Base-by-base conservation (phyloP, 2,888 invertebrate species). In the Clepsis dumicolana region DNA sequence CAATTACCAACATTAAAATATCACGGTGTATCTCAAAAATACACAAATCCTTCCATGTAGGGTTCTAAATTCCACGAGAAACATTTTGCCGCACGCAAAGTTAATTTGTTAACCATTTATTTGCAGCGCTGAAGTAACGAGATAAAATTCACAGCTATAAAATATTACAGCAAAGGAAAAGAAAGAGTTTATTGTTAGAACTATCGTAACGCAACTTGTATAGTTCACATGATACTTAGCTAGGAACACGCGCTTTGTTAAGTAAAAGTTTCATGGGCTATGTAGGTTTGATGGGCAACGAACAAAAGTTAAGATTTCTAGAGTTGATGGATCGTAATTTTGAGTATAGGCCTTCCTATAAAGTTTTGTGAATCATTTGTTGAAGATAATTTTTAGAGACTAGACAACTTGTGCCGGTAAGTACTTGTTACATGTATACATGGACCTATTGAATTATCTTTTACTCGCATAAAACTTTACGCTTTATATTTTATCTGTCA, bases 111-210 rank as follows among this genome's bases (percentile, higher is more conserved):
- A 84, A 82, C 82, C 79, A 84, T 85, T 84, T 84, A 84, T 86
- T 85, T 83, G 81, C 85, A 84, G 81, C 80, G 79, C 83, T 82
- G 85, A 82, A 81, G 80, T 80, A 84, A 83, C 81, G 80, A 87
- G 85, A 88, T 88, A 86, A 87, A 87, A 88, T 87, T 88, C 83
- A 81, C 82, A 79, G 81, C 78, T 81, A 79, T 89, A 87, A 88
- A 89, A 85, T 85, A 85, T 83, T 83, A 81, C 80, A 79, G 78
- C 77, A 75, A 74, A 59, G 56, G 75, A 78, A 79, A 82, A 81
- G 81, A 83, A 83, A 80, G 81, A 84, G 81, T 81, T 84, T 83
- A 86, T 84, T 84, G 83, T 83, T 80, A 77, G 79, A 82, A 82
- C 84, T 86, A 87, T 83, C 80, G 79, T 81, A 74, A 80, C 75